These are phyloP conservation scores for Dascyllus trimaculatus DNA, from an alignment of 2,113 vertebrate species.

Conservation along the genomic window DNA sequence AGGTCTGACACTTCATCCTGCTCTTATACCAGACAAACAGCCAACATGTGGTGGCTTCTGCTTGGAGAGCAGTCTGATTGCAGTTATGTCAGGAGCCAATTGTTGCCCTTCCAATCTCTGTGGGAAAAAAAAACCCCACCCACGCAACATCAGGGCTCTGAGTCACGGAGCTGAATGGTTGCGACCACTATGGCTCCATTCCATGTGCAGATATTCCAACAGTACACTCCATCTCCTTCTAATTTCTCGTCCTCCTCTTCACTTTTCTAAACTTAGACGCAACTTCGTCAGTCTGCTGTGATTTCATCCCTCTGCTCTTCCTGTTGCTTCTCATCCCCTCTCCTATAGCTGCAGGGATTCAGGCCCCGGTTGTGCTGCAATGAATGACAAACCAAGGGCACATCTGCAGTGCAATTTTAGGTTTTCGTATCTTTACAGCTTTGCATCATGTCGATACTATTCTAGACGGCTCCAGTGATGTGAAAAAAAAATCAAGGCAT, in stretches of 20 bases:
- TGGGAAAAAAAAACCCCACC: constrained; percentile 39
- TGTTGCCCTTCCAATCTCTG: constrained; percentile 51
- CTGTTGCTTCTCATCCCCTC: constrained; percentile 48
- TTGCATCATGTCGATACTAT: constrained; percentile 7
- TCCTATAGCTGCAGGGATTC: constrained; percentile 38
- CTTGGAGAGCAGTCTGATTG: constrained; percentile 39
- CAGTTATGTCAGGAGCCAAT: constrained; percentile 50
- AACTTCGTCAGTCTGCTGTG: constrained; percentile 58
- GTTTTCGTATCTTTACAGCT: constrained; percentile 34
- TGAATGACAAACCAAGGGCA: constrained; percentile 73
- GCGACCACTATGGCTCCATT: constrained; percentile 51
- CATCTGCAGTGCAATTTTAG: constrained; percentile 34
- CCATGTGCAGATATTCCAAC: constrained; percentile 71
- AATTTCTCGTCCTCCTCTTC: constrained; percentile 66
- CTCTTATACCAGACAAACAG: constrained; percentile 39
- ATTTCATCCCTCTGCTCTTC: constrained; percentile 48
- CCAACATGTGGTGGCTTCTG: constrained; percentile 39
- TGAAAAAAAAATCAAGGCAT: constrained; percentile 1
- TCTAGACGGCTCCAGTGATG: constrained; percentile 1
- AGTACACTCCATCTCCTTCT: constrained; percentile 54
- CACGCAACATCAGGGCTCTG: constrained; percentile 63
- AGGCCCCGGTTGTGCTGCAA: constrained; percentile 26
- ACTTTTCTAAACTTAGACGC: constrained; percentile 71
- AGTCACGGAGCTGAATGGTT: constrained; percentile 66
- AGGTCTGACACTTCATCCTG: constrained; percentile 27